Percentiles rank a stretch among this genome's conserved stretches.
Evolutionary conservation across 2,797 vertebrate genomes (phyloP).

Genomic region (Anisognathus igniventris): DNA sequence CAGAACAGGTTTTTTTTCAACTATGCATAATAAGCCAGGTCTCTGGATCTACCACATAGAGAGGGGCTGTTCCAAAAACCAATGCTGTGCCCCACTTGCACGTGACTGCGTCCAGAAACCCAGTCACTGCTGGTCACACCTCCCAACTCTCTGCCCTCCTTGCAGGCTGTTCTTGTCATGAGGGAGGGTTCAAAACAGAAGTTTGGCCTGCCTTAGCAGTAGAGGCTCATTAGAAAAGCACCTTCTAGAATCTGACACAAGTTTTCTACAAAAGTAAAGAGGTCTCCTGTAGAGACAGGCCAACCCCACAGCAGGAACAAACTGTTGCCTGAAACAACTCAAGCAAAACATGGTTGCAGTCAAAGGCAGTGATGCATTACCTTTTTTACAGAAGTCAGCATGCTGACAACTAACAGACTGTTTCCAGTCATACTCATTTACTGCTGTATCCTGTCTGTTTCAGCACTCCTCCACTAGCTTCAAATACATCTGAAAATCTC

Average conservation of each 20-base stretch:
- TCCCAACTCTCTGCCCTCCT: background rate
- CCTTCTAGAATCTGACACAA: background rate
- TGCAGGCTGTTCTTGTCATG: background rate
- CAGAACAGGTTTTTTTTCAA: background rate
- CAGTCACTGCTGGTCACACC: background rate
- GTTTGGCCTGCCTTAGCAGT: fast-evolving
- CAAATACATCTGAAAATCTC: background rate
- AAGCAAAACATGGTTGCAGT: background rate
- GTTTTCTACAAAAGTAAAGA: background rate
- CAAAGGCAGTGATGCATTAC: background rate
- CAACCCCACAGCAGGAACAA: background rate
- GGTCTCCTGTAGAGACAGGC: background rate
- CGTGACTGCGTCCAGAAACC: background rate
- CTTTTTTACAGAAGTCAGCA: background rate
- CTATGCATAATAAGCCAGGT: background rate
- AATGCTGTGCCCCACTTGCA: background rate
- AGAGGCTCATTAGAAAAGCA: background rate
- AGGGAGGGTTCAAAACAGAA: background rate
- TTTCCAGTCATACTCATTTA: background rate
- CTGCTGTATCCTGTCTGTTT: background rate
- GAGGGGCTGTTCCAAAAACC: background rate
- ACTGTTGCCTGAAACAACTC: background rate
- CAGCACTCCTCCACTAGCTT: background rate
- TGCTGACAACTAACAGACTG: background rate
- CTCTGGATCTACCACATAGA: background rate